phyloP scores from a whole-genome alignment of 2,113 vertebrate genomes.

The Gobius niger region DNA sequence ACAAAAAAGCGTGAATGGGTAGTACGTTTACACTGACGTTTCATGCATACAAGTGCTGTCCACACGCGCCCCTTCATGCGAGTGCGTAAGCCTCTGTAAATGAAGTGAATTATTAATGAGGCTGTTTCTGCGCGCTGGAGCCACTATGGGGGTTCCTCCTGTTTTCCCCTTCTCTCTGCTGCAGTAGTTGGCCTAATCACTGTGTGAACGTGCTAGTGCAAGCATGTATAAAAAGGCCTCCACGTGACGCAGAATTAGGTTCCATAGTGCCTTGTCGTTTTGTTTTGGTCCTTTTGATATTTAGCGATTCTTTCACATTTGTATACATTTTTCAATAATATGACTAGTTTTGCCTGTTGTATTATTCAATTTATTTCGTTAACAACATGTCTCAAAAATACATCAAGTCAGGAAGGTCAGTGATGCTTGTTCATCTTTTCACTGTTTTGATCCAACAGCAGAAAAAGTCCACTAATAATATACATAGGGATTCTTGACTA shows the following conservation, averaged over 20 bases:
- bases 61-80: conserved; percentile 11
- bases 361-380: too few species aligned
- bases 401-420: too few species aligned
- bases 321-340: too few species aligned
- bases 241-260: conserved; percentile 39
- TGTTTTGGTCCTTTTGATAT: too few species aligned
- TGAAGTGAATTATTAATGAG: conserved; percentile 53
- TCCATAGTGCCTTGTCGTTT: too few species aligned
- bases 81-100: conserved; percentile 25
- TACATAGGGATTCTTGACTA: too few species aligned
- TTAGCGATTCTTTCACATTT: too few species aligned
- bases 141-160: neutral
- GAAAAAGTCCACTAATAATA: too few species aligned
- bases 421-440: too few species aligned
- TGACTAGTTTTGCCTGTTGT: too few species aligned
- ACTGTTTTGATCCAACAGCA: too few species aligned
- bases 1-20: conserved; percentile 19
- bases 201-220: conserved; percentile 2
- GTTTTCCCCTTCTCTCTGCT: neutral
- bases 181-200: conserved; percentile 8
- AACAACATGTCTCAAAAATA: too few species aligned
- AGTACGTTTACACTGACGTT: neutral
- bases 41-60: neutral
- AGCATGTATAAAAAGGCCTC: conserved; percentile 30
- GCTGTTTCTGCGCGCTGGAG: conserved; percentile 28